A percentile compares a stretch with the other conserved stretches of the same genome.
Evolutionary conservation across 2,888 invertebrate genomes (phyloP).

Genomic region (Meteorus cinctellus): DNA sequence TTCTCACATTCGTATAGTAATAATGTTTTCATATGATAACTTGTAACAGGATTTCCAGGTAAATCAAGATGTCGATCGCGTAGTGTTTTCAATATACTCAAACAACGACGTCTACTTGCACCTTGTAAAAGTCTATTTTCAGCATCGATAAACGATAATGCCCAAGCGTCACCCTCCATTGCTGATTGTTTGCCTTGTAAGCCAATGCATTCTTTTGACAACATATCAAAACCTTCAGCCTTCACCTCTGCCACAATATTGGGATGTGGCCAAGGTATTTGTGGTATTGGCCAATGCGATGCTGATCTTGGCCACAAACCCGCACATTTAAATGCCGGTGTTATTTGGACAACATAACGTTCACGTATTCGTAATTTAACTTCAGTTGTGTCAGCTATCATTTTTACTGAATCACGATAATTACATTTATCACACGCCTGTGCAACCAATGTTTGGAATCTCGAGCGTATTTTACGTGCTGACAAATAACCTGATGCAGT

Average conservation of each 20-base stretch:
- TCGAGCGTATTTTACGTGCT: slow-evolving; percentile 92
- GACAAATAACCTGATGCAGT: slow-evolving; percentile 96
- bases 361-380: slow-evolving; percentile 92
- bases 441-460: slow-evolving; percentile 92
- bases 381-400: slow-evolving; percentile 95
- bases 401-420: slow-evolving; percentile 93
- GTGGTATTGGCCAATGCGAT: slow-evolving; percentile 93
- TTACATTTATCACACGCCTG: slow-evolving; percentile 95
- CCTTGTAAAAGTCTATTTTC: slow-evolving; percentile 91
- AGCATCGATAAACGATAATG: slow-evolving; percentile 91
- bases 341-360: slow-evolving; percentile 93
- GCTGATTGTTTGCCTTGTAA: slow-evolving; percentile 89
- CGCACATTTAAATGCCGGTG: slow-evolving; percentile 94
- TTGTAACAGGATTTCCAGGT: slow-evolving; percentile 90
- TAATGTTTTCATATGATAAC: slow-evolving; percentile 92
- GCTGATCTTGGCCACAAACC: slow-evolving; percentile 96
- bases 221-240: slow-evolving; percentile 93
- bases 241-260: slow-evolving; percentile 93
- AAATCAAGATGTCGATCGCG: slow-evolving; percentile 92
- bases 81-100: slow-evolving; percentile 91
- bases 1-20: slow-evolving; percentile 97
- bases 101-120: slow-evolving; percentile 88
- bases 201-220: slow-evolving; percentile 89
- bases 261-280: slow-evolving; percentile 94
- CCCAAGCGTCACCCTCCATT: slow-evolving; percentile 98